Conservation (phyloP, 2,797 vertebrate species). For the Etheostoma nigrum region DNA sequence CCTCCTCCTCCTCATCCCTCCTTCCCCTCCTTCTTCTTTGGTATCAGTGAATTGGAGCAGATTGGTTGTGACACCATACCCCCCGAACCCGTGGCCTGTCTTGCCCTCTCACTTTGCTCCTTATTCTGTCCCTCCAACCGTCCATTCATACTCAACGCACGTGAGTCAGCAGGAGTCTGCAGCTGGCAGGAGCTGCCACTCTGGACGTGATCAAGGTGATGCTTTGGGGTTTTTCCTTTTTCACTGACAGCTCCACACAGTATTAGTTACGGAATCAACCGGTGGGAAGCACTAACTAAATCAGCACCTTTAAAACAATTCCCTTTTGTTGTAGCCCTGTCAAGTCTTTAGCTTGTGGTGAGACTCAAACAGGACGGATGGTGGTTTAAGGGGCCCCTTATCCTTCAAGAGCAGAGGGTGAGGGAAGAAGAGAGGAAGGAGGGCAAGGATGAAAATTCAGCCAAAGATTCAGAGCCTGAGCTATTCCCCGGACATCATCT, state of each 20-base stretch:
- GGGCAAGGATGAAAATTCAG: conserved; percentile 36
- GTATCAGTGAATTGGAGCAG: conserved; percentile 83
- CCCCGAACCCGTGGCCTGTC: conserved; percentile 39
- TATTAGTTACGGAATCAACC: conserved; percentile 45
- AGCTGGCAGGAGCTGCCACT: conserved; percentile 47
- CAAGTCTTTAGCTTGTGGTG: conserved; percentile 31
- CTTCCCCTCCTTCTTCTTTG: conserved; percentile 61
- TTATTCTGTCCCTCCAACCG: conserved; percentile 60
- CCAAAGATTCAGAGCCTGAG: conserved; percentile 39
- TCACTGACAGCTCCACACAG: conserved; percentile 21
- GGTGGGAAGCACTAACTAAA: conserved; percentile 45
- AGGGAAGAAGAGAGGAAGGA: conserved; percentile 7
- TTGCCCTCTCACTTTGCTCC: conserved; percentile 68
- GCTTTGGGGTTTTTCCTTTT: conserved; percentile 17
- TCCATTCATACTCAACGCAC: conserved; percentile 72
- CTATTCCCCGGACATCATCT: conserved; percentile 54
- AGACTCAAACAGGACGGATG: conserved; percentile 34
- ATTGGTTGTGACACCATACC: conserved; percentile 74
- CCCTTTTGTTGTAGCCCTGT: conserved; percentile 15
- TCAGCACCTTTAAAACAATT: background rate
- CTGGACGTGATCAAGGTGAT: conserved; percentile 48
- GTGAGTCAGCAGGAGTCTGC: conserved; percentile 75
- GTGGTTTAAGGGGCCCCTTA: conserved; percentile 37
- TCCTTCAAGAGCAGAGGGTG: conserved; percentile 42
- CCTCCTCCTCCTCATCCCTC: conserved; percentile 42